Evolutionary conservation across 2,797 vertebrate species (phyloP), one percentile per base, ranked within the genome.

Genomic region (Masticophis lateralis): DNA sequence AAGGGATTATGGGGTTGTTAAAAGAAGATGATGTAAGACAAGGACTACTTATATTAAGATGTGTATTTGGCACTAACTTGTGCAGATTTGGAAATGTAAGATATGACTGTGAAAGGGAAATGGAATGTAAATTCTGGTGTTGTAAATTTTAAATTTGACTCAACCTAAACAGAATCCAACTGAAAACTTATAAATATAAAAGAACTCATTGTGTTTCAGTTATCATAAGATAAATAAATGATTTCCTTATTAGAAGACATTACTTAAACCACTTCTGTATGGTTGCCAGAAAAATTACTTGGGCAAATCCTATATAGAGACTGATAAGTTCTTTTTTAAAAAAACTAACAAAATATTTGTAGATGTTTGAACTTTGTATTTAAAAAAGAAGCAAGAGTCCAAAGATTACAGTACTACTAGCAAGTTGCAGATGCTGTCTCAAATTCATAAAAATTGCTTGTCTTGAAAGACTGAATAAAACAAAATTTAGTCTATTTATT

Each of bases 381-480:
- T 87, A 55, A n/a, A 55, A 87, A 16, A 51, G 25, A 27, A 55
- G 12, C 13, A 87, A 53, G 28, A n/a, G 11, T 51, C 2, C 28
- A 87, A 87, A n/a, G 47, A n/a, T 3, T 0, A 0, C 87, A 95
- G 22, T 28, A 90, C 6, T 8, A 59, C 9, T 25, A 12, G 25
- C 18, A 86, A 69, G 66, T 87, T 88, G 83, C 88, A 92, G 66
- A 89, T 87, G 37, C 59, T 91, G 47, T 28, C 88, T 87, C 27
- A 86, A 91, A n/a, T n/a, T 90, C 93, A 93, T 79, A 53, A 94
- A 43, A 93, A 60, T 88, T 32, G 91, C 27, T 3, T 0, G 0
- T 11, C 60, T 32, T 74, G 55, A 88, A 93, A 86, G n/a, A 55
- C 88, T n/a, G 61, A 83, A 89, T 86, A 79, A 86, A 94, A 92